phyloP scores from a whole-genome alignment of 2,888 invertebrate genomes.

The Drosophila bunnanda region DNA sequence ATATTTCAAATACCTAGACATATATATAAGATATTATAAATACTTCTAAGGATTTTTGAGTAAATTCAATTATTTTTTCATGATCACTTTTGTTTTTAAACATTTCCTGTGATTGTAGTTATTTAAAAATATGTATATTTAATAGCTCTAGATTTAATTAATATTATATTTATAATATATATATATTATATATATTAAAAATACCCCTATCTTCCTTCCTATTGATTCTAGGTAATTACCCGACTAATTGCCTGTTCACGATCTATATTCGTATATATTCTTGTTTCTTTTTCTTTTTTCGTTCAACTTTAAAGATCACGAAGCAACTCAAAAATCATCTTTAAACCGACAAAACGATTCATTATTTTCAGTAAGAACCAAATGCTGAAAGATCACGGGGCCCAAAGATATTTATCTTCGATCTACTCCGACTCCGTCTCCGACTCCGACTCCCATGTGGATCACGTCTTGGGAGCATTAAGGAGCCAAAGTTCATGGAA shows the following conservation, averaged over 20 bases:
- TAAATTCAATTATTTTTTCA: no score
- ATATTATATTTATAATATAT: no score
- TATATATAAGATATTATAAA: neutral
- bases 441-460: conserved; percentile 1
- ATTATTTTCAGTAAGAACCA: conserved; percentile 62
- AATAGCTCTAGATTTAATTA: no score
- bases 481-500: conserved; percentile 19
- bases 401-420: conserved; percentile 33
- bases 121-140: no score
- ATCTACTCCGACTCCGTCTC: neutral
- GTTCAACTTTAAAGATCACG: conserved; percentile 5
- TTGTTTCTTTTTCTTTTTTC: neutral
- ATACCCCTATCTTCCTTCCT: conserved; percentile 1
- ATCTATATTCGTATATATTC: conserved; percentile 3
- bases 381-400: conserved; percentile 22
- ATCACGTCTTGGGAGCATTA: conserved; percentile 42
- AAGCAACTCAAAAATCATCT: conserved; percentile 68
- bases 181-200: no score
- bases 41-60: no score
- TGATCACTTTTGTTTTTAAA: no score
- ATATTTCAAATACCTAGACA: neutral
- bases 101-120: no score
- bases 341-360: conserved; percentile 83
- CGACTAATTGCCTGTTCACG: conserved; percentile 38
- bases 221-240: conserved; percentile 30